Evolutionary conservation across 2,113 vertebrate genomes (phyloP), one percentile per base, ranked within the genome.

Genomic region (Herpetotheres cachinnans): DNA sequence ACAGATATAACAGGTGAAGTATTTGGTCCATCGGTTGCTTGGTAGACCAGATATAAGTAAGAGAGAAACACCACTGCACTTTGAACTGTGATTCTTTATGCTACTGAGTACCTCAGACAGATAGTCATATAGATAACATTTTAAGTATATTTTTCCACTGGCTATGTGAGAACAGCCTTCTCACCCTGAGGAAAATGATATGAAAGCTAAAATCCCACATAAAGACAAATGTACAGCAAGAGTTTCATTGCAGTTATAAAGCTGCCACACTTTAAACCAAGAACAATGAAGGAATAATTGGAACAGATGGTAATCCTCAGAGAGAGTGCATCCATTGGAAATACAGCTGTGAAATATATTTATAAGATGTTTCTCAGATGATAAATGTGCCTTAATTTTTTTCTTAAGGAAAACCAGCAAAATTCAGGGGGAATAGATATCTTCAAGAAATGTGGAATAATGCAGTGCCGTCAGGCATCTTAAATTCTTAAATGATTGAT

Each of bases 251-350:
- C 27, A 32, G 89, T 94, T 93, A 94, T 95, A 97, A 97, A 98
- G 89, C 94, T 97, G 96, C 93, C 92, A 89, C 76, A 46, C 52
- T 96, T 95, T 93, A 97, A 97, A 97, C 86, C 65, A 88, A 92
- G 95, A 98, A 97, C 97, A 97, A 94, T 94, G 96, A 96, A 95
- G 81, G 86, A 94, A 84, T 97, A 97, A 97, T 97, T 97, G 95
- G 85, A 97, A 96, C 98, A 98, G 98, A 98, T 98, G 98, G 97
- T 70, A 95, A 63, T 52, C 62, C 88, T 97, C 92, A 87, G 73
- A 97, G 56, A 91, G 38, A 95, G 69, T 76, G 82, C 67, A 91
- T 96, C 94, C 80, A 95, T 46, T 89, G 95, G 87, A 97, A 97
- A 95, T 97, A 97, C 95, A 97, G 96, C 97, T 97, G 97, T 84